Percentiles rank a stretch among this genome's conserved stretches.
These are phyloP conservation scores for Lepidurus packardi DNA, from an alignment of 1,140 invertebrate genomes.

Conservation along the genomic window DNA sequence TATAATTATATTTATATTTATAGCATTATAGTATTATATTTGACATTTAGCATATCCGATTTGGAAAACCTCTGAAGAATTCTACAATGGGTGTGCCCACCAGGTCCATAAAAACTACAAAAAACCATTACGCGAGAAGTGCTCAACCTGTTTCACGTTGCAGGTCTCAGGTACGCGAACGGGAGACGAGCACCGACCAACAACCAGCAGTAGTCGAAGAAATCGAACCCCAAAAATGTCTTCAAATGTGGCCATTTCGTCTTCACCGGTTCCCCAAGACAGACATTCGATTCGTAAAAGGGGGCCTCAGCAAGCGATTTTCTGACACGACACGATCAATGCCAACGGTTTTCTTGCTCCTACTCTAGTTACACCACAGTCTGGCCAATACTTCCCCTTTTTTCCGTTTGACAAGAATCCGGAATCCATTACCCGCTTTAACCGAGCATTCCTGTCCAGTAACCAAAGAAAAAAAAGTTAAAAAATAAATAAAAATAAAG, in stretches of 20 bases:
- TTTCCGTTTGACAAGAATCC: no score
- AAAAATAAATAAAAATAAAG: no score
- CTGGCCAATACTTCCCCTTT: no score
- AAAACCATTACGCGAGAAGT: background rate
- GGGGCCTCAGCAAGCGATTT: background rate
- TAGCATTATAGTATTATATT: no score
- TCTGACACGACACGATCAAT: slow-evolving; percentile 4
- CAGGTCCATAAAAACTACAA: background rate
- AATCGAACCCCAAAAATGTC: background rate
- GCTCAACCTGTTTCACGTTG: background rate
- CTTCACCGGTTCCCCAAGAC: background rate
- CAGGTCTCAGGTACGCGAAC: background rate
- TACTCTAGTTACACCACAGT: background rate
- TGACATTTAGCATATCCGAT: no score
- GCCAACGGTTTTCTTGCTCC: background rate
- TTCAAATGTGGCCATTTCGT: background rate
- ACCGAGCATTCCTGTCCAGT: no score
- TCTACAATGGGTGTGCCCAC: no score
- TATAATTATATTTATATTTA: no score
- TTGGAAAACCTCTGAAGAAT: no score
- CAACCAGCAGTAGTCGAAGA: background rate
- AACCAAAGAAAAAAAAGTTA: no score
- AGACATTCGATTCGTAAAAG: background rate
- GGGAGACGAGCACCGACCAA: background rate
- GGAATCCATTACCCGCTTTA: no score